Evolutionary conservation across 2,888 invertebrate genomes (phyloP).

Genomic region (Pachymerium ferrugineum): DNA sequence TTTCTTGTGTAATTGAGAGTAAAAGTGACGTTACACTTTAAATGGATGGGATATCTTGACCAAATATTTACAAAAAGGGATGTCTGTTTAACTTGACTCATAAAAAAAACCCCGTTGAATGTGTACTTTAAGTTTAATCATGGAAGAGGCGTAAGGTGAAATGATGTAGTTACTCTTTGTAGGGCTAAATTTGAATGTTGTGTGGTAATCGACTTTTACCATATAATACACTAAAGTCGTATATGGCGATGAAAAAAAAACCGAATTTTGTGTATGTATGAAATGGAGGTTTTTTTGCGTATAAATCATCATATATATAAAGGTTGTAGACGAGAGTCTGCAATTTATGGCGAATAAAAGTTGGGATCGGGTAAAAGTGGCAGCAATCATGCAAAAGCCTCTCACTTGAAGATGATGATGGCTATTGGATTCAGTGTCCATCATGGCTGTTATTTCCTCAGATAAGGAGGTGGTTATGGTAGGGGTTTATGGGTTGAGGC

Average conservation of each 20-base stretch:
- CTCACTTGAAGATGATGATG: slow-evolving; percentile 25
- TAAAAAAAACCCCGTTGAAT: no score
- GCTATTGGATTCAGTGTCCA: slow-evolving; percentile 24
- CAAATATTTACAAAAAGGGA: no score
- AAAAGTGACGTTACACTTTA: no score
- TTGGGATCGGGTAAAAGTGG: slow-evolving; percentile 20
- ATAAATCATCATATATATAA: slow-evolving; percentile 14
- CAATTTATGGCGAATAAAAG: slow-evolving; percentile 21
- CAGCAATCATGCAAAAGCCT: slow-evolving; percentile 27
- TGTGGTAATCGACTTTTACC: no score
- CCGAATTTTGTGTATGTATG: background rate
- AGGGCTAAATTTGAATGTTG: no score
- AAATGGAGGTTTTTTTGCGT: background rate
- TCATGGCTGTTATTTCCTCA: slow-evolving; percentile 25
- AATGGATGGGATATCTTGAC: no score
- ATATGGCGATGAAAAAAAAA: background rate
- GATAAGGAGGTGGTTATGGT: slow-evolving; percentile 27
- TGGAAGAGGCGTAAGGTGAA: no score
- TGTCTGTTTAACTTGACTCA: no score
- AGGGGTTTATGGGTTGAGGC: slow-evolving; percentile 19
- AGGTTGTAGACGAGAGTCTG: background rate
- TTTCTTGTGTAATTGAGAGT: no score
- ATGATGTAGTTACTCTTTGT: no score
- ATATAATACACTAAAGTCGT: background rate
- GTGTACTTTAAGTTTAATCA: no score